phyloP scores from a whole-genome alignment of 2,797 vertebrate genomes.

The Taeniopygia guttata region DNA sequence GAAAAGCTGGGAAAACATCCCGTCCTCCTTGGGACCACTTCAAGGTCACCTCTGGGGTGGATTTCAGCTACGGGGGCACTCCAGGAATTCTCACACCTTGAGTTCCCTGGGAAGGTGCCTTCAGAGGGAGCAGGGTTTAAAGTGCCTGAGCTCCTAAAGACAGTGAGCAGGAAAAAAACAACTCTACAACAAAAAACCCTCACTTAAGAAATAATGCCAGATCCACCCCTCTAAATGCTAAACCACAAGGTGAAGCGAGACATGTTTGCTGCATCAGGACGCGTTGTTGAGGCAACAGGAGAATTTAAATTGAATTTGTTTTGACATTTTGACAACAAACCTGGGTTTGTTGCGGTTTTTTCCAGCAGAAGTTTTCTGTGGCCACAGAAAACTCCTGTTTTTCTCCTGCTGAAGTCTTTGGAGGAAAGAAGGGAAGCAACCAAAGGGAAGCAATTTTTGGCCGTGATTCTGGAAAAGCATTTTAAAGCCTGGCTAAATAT shows the following conservation, averaged over 20 bases:
- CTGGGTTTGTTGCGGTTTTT: not conserved
- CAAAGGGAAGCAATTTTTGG: not conserved
- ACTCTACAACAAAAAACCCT: not conserved
- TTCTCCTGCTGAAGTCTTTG: not conserved
- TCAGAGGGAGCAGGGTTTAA: not conserved
- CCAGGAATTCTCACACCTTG: not conserved
- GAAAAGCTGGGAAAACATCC: not conserved
- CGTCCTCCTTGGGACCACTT: not conserved
- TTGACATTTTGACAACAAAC: not conserved
- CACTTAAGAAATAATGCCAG: not conserved
- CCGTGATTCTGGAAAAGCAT: not conserved
- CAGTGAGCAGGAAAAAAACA: not conserved
- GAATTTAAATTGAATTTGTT: not conserved
- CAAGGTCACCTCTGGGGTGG: not conserved
- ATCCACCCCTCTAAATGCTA: not conserved
- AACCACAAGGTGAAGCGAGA: not conserved
- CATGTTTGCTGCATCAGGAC: not conserved
- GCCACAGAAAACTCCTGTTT: not conserved
- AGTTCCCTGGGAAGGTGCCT: fast-evolving
- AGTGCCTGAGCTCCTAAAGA: not conserved
- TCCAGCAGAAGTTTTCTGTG: not conserved
- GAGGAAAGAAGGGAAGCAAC: not conserved
- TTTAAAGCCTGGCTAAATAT: not conserved
- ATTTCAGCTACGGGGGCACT: fast-evolving
- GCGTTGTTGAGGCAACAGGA: not conserved